Evolutionary conservation across 2,797 vertebrate genomes (phyloP).

Genomic region (Sibirionetta formosa): DNA sequence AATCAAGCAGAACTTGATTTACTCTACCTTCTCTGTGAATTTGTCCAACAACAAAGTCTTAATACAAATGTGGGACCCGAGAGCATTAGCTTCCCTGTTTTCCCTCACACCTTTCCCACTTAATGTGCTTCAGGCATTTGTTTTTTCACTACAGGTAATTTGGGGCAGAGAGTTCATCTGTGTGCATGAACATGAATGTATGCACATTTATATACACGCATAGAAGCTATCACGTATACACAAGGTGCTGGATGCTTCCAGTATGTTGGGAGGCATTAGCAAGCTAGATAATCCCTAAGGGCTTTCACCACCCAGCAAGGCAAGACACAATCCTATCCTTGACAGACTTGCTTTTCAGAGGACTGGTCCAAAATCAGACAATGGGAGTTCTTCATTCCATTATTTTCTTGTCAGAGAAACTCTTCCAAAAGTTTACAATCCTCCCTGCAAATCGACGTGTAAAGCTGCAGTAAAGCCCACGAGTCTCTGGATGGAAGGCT

Average conservation of each 20-base stretch:
- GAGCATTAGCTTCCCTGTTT: not conserved
- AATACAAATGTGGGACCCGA: not conserved
- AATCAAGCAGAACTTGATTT: not conserved
- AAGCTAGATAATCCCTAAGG: not conserved
- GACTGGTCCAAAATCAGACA: not conserved
- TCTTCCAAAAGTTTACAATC: not conserved
- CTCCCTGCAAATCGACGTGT: not conserved
- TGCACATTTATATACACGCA: not conserved
- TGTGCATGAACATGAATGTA: not conserved
- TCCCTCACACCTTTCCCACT: not conserved
- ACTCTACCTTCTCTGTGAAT: not conserved
- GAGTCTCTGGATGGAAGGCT: not conserved
- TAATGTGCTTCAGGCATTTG: not conserved
- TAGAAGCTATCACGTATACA: not conserved
- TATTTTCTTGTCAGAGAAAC: not conserved
- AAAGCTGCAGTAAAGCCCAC: not conserved
- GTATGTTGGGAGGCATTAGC: not conserved
- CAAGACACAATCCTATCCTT: not conserved
- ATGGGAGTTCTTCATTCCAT: not conserved
- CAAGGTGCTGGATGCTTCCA: not conserved
- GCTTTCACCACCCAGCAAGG: not conserved
- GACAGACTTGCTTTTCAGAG: not conserved
- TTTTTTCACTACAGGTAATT: not conserved
- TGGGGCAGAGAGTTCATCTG: not conserved
- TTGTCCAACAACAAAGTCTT: not conserved